phyloP scores from a whole-genome alignment of 2,113 vertebrate species.

The Cochlearius cochlearius region DNA sequence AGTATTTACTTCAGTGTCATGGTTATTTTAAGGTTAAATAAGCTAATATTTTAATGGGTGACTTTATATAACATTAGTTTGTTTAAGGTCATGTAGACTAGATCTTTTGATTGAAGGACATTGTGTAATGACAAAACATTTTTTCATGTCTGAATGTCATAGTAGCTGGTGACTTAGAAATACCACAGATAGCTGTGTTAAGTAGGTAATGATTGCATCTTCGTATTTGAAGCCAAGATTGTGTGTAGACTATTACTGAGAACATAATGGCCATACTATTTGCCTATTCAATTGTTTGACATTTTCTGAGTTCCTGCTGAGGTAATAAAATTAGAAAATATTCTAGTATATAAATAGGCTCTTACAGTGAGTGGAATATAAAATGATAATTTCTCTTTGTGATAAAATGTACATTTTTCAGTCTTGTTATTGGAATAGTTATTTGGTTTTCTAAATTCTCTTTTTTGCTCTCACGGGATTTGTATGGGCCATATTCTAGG shows the following conservation, averaged over 20 bases:
- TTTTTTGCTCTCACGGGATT: neutral
- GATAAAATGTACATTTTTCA: neutral
- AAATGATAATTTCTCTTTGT: neutral
- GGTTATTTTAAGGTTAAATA: conserved; percentile 5
- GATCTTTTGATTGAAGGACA: conserved; percentile 6
- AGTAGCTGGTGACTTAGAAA: conserved; percentile 37
- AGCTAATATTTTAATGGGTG: neutral
- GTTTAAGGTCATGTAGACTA: conserved; percentile 9
- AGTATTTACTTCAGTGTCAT: neutral
- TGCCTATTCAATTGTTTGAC: neutral
- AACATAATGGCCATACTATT: neutral
- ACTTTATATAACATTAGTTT: conserved; percentile 18
- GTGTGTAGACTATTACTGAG: neutral
- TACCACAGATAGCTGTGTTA: conserved; percentile 27
- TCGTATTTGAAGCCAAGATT: conserved; percentile 13
- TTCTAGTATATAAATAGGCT: conserved; percentile 6
- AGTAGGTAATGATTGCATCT: conserved; percentile 39
- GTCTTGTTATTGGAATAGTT: neutral
- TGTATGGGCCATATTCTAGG: neutral
- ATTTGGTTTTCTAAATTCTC: neutral
- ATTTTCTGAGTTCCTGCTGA: neutral
- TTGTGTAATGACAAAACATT: conserved; percentile 45
- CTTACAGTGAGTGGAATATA: neutral
- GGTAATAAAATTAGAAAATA: neutral
- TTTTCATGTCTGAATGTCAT: conserved; percentile 39